Conservation (phyloP, 2,113 vertebrate species). For the Ictidomys tridecemlineatus region DNA sequence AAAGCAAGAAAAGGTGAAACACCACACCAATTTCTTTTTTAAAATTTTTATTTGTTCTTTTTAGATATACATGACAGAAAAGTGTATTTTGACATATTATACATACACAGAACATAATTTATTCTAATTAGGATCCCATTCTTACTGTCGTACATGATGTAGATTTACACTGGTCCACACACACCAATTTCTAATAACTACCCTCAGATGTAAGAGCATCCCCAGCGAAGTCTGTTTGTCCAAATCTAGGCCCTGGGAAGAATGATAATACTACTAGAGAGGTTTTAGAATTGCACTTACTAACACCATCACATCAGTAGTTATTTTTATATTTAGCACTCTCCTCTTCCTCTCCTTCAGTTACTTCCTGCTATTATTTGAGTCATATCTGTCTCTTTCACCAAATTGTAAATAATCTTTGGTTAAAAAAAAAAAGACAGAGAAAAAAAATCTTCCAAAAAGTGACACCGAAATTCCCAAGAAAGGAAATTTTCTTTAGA, state of each 20-base stretch:
- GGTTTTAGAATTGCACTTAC: not conserved
- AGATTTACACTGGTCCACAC: too few relatives aligned
- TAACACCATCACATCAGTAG: not conserved
- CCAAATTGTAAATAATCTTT: not conserved
- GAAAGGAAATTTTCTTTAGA: not conserved
- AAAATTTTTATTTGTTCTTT: too few relatives aligned
- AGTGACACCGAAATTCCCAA: not conserved
- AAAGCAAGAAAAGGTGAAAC: not conserved
- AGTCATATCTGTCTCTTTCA: slow-evolving; percentile 8
- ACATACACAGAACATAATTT: too few relatives aligned
- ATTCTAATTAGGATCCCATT: too few relatives aligned
- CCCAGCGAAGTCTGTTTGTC: not conserved
- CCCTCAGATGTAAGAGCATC: not conserved
- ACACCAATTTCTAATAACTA: not conserved
- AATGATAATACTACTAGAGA: not conserved
- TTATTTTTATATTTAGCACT: slow-evolving; percentile 48
- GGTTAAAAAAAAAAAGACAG: not conserved
- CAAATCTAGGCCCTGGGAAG: not conserved
- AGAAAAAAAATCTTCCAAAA: not conserved
- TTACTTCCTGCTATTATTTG: slow-evolving; percentile 45
- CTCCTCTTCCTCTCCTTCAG: not conserved
- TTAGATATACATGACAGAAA: too few relatives aligned
- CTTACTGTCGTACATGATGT: too few relatives aligned
- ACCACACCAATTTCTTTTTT: not conserved
- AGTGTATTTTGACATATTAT: too few relatives aligned